Evolutionary conservation across 1,140 invertebrate species (phyloP), one percentile per base, ranked within the genome.

Genomic region (Micrasema minimum): DNA sequence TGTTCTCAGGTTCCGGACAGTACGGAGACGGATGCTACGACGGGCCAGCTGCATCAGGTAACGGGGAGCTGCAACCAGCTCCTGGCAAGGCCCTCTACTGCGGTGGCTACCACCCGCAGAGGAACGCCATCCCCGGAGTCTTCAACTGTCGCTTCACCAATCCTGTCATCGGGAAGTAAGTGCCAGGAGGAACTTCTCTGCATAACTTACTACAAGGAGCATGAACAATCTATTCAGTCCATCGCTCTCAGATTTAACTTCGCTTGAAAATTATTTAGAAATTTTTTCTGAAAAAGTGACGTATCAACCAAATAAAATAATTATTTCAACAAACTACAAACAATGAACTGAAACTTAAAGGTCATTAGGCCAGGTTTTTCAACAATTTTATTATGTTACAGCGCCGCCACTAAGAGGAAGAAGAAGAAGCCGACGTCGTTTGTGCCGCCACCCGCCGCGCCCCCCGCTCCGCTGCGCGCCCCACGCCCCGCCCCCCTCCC

Each of bases 351-450:
- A n/a, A n/a, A n/a, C n/a, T n/a, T n/a, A n/a, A n/a, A n/a, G n/a
- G n/a, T n/a, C n/a, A n/a, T n/a, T n/a, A n/a, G n/a, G n/a, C n/a
- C n/a, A n/a, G n/a, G n/a, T n/a, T n/a, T n/a, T n/a, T n/a, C n/a
- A n/a, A n/a, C n/a, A n/a, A n/a, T n/a, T n/a, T n/a, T n/a, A 31
- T 31, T 4, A 31, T 31, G 7, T 72, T 62, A 20, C 72, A 85
- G 83, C 66, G 79, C 80, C 26, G 83, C 84, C 1, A 85, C 87
- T 11, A 92, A 92, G 76, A 86, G 93, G 18, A 96, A 96, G 78
- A 95, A 95, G 80, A 96, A 96, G 78, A 95, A 95, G 78, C 93
- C 93, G 10, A 94, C 93, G 0, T 90, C 89, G 1, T 95, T 95
- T 79, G 89, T 95, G 2, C 93, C 92, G 0, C 92, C 92, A 10